Evolutionary conservation across 2,888 invertebrate species (phyloP).

Genomic region (Sphecodes monilicornis): DNA sequence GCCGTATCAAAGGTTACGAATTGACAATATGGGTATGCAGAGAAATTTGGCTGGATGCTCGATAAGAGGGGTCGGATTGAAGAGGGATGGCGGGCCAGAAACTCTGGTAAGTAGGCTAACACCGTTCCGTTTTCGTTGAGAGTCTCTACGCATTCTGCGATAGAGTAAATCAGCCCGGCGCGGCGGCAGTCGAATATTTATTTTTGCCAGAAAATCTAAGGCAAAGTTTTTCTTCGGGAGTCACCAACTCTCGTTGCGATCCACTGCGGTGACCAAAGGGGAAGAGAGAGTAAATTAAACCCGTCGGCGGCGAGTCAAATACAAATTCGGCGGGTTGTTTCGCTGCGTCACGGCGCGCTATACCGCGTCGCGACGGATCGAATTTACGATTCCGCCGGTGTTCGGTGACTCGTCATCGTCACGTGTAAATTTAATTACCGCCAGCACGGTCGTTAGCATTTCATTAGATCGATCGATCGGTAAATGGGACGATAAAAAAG

Average conservation of each 20-base stretch:
- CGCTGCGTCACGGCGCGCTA: background rate
- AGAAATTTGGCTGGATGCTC: background rate
- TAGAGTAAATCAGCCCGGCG: slow-evolving; percentile 56
- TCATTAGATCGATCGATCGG: background rate
- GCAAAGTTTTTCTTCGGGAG: slow-evolving; percentile 42
- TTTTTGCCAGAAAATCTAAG: slow-evolving; percentile 43
- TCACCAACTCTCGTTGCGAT: slow-evolving; percentile 36
- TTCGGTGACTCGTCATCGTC: slow-evolving; percentile 10
- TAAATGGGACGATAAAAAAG: background rate
- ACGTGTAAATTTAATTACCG: slow-evolving; percentile 29
- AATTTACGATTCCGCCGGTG: slow-evolving; percentile 25
- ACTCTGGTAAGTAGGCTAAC: slow-evolving; percentile 48
- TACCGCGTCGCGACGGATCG: slow-evolving; percentile 5
- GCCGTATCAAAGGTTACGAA: background rate
- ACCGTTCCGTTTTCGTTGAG: slow-evolving; percentile 37
- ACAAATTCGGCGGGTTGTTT: slow-evolving; percentile 40
- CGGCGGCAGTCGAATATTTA: slow-evolving; percentile 54
- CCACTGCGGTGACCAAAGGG: slow-evolving; percentile 23
- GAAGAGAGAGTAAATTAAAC: slow-evolving; percentile 46
- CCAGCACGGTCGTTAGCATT: slow-evolving; percentile 1
- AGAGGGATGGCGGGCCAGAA: slow-evolving; percentile 8
- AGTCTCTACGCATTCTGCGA: slow-evolving; percentile 53
- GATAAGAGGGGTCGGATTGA: background rate
- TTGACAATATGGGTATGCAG: background rate
- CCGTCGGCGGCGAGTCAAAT: slow-evolving; percentile 41